Base-by-base conservation (phyloP, 2,797 vertebrate species). In the Sorex maritimensis region DNA sequence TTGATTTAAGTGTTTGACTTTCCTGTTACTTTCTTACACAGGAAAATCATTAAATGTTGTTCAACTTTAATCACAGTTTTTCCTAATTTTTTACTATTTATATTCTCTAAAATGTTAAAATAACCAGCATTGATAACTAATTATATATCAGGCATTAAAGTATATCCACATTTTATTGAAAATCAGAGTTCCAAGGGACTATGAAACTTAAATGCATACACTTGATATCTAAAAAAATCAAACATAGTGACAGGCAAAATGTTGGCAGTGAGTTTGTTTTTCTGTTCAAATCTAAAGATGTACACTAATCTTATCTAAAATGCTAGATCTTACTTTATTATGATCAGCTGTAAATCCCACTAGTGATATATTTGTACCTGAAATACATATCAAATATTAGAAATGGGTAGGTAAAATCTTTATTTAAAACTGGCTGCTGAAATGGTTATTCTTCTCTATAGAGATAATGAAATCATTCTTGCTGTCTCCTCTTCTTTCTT, bases 1-100 rank as follows among this genome's bases (percentile, higher is more conserved):
- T 88, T 81, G 3, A 10, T 91, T 46, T 75, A 80, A 63, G 75
- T 28, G 1, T 63, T 61, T 17, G 74, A 49, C 74, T 91, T 81
- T 92, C 83, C 55, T n/a, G 80, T 0, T 30, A 63, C 34, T 15
- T 61, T 61, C 58, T 61, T 61, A 61, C 7, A 61, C 15, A 21
- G 58, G 21, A 61, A 61, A 61, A 61, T 61, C 21, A 61, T 61
- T 19, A 21, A 21, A 21, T 61, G 21, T 61, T 61, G 0, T 52
- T 52, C 49, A 21, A 61, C 4, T 61, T 61, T 21, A 19, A 61
- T 61, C 15, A 6, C 19, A 61, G 19, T 61, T 6, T 61, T 21
- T 73, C 44, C 15, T 30, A 65, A 13, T 86, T n/a, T 52, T 44
- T 26, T 81, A 2, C 23, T 65, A 61, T 55, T 88, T 58, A 26